Evolutionary conservation across 2,113 vertebrate genomes (phyloP).

Genomic region (Opisthocomus hoazin): DNA sequence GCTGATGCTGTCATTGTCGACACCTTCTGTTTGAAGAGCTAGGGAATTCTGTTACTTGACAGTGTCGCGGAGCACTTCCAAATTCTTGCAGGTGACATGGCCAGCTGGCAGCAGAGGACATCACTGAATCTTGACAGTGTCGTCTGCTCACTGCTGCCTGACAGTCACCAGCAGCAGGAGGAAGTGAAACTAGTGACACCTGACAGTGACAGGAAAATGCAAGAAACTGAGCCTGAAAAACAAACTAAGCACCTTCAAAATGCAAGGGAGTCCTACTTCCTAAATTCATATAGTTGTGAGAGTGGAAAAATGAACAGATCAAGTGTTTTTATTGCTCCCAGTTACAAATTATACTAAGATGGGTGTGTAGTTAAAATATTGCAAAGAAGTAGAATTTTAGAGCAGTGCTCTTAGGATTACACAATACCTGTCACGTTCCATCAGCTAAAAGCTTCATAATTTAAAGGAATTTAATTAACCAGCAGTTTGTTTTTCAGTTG

Average conservation of each 20-base stretch:
- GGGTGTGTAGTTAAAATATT: background rate
- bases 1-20: constrained; percentile 95
- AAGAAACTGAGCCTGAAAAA: constrained; percentile 82
- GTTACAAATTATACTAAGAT: background rate
- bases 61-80: constrained; percentile 81
- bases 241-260: constrained; percentile 70
- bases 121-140: constrained; percentile 95
- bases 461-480: background rate
- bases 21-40: constrained; percentile 78
- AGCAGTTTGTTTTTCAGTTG: constrained; percentile 39
- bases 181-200: constrained; percentile 42
- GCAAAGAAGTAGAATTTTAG: background rate
- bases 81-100: constrained; percentile 91
- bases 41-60: constrained; percentile 82
- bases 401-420: background rate
- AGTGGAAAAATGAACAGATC: background rate
- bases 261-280: background rate
- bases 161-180: constrained; percentile 65
- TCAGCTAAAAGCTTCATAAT: background rate
- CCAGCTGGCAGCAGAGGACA: constrained; percentile 54
- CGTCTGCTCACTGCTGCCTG: constrained; percentile 79
- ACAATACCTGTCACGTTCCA: background rate
- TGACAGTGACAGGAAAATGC: constrained; percentile 71
- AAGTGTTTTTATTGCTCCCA: background rate
- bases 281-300: background rate